phyloP scores from a whole-genome alignment of 2,113 vertebrate genomes.

The Hippocampus mohnikei region DNA sequence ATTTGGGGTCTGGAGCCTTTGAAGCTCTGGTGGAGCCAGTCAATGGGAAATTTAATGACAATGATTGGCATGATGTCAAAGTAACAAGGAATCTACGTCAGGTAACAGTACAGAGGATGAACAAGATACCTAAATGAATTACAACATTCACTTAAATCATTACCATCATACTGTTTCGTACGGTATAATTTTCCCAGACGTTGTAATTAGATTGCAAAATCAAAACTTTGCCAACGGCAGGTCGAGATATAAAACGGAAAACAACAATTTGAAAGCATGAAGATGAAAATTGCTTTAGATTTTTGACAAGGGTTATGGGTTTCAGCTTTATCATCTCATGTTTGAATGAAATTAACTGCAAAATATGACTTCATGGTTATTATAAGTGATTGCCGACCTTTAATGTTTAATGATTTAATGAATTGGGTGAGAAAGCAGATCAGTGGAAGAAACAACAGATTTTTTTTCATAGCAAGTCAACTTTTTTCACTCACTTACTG shows the following conservation, averaged over 20 bases:
- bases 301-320: not conserved
- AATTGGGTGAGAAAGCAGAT: not conserved
- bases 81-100: slow-evolving; percentile 99
- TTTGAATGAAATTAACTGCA: not conserved
- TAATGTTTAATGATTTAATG: not conserved
- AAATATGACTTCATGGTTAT: not conserved
- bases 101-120: slow-evolving; percentile 96
- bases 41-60: slow-evolving; percentile 99
- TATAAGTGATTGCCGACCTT: not conserved
- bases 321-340: not conserved
- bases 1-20: slow-evolving; percentile 99
- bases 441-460: not conserved
- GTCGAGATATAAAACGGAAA: slow-evolving; percentile 69
- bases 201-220: slow-evolving; percentile 46
- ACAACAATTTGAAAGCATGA: slow-evolving; percentile 33
- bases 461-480: too few species aligned
- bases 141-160: slow-evolving; percentile 69
- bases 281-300: slow-evolving; percentile 1
- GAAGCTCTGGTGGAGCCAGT: slow-evolving; percentile 99
- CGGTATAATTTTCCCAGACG: slow-evolving; percentile 28
- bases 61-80: slow-evolving; percentile 99
- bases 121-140: slow-evolving; percentile 70
- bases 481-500: too few species aligned
- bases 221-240: slow-evolving; percentile 40
- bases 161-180: slow-evolving; percentile 57